A percentile compares a stretch with the other conserved stretches of the same genome.
These are phyloP conservation scores for Brachionus rubens DNA, from an alignment of 1,140 invertebrate genomes.

Conservation along the genomic window DNA sequence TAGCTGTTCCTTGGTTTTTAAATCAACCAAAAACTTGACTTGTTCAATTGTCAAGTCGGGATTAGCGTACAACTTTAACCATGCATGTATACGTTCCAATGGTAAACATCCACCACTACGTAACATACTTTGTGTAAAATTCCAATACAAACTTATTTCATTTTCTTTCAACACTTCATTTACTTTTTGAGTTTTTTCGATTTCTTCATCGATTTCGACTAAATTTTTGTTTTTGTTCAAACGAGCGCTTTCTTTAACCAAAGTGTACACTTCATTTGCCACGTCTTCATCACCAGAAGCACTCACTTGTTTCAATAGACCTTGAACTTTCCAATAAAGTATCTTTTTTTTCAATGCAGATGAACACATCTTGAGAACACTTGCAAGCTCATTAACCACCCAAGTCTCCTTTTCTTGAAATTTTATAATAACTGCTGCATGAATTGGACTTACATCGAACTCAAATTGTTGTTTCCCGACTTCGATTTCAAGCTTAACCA, in stretches of 20 bases:
- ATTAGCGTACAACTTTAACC: constrained; percentile 41
- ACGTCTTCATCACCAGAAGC: neutral
- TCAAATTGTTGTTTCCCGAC: constrained; percentile 72
- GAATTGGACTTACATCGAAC: constrained; percentile 81
- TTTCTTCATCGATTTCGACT: constrained; percentile 21
- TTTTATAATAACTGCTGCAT: constrained; percentile 88
- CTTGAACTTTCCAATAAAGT: constrained; percentile 77
- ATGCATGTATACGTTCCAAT: constrained; percentile 34
- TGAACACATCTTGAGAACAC: constrained; percentile 76
- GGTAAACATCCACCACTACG: constrained; percentile 27
- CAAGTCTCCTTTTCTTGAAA: constrained; percentile 84
- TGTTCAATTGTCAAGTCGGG: constrained; percentile 35
- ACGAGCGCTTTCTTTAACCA: constrained; percentile 19
- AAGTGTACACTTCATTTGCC: constrained; percentile 39
- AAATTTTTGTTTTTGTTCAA: constrained; percentile 21
- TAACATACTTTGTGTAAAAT: constrained; percentile 43
- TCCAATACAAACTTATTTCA: constrained; percentile 31
- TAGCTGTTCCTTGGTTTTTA: constrained; percentile 39
- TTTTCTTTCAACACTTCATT: constrained; percentile 25
- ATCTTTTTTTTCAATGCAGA: constrained; percentile 78
- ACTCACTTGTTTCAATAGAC: constrained; percentile 70
- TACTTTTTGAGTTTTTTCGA: neutral
- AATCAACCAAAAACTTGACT: constrained; percentile 44
- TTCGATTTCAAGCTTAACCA: constrained; percentile 86
- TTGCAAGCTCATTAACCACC: constrained; percentile 77